phyloP scores from a whole-genome alignment of 1,140 invertebrate species.

The Paracyclopina nana region DNA sequence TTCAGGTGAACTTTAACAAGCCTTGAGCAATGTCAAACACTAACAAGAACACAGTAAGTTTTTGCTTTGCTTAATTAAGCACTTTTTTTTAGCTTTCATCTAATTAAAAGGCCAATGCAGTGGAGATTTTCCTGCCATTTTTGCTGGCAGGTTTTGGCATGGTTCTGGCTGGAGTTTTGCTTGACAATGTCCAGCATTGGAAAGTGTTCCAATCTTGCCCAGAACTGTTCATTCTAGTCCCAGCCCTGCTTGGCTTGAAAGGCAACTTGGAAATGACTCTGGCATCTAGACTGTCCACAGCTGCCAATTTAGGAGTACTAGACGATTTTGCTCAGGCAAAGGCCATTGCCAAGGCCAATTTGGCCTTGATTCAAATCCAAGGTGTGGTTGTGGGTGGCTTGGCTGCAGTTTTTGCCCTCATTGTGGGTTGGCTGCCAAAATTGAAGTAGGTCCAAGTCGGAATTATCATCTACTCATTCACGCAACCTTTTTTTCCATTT shows the following conservation, averaged over 20 bases:
- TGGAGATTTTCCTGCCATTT: constrained; percentile 75
- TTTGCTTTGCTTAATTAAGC: too few relatives aligned
- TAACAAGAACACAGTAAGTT: too few relatives aligned
- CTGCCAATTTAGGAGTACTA: constrained; percentile 60
- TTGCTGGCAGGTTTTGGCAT: constrained; percentile 69
- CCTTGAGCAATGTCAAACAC: too few relatives aligned
- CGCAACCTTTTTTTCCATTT: too few relatives aligned
- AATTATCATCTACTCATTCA: too few relatives aligned
- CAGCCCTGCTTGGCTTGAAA: background rate
- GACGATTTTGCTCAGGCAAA: constrained; percentile 42
- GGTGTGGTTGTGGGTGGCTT: constrained; percentile 79
- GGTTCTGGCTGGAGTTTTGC: background rate
- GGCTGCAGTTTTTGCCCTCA: constrained; percentile 60
- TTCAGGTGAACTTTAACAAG: too few relatives aligned
- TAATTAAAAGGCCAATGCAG: constrained; percentile 44
- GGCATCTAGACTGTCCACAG: constrained; percentile 73
- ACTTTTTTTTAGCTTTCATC: too few relatives aligned
- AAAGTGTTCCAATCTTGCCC: background rate
- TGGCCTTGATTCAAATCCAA: constrained; percentile 73
- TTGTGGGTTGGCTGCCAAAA: constrained; percentile 65
- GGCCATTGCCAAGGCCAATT: constrained; percentile 60
- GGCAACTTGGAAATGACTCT: constrained; percentile 92
- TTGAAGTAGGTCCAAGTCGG: too few relatives aligned
- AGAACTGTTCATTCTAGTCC: background rate
- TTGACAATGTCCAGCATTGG: background rate